phyloP scores from a whole-genome alignment of 2,113 vertebrate genomes.

The Enhydra lutris region DNA sequence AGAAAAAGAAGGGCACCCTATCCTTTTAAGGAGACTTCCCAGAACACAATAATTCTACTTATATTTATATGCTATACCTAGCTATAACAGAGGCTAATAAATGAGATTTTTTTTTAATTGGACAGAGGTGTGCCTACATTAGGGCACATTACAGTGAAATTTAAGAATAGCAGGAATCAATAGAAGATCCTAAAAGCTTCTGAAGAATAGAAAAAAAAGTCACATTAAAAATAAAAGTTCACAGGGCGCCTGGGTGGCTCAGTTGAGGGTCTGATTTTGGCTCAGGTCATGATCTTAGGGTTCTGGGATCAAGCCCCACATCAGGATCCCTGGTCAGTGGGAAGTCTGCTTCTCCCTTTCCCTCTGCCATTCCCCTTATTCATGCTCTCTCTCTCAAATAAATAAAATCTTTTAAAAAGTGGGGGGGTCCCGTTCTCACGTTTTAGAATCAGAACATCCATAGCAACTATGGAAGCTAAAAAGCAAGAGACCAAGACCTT shows the following conservation, averaged over 20 bases:
- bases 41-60: neutral
- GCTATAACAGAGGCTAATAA: constrained; percentile 2
- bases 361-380: neutral
- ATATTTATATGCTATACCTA: neutral
- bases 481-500: neutral
- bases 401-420: neutral
- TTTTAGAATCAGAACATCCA: neutral
- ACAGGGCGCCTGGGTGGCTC: neutral
- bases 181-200: constrained; percentile 23
- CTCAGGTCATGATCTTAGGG: neutral
- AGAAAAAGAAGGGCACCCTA: neutral
- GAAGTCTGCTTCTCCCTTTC: neutral
- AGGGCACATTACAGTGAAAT: neutral
- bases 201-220: neutral
- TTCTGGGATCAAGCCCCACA: neutral
- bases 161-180: constrained; percentile 45
- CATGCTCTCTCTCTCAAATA: neutral
- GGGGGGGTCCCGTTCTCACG: neutral
- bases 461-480: neutral
- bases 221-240: constrained; percentile 46
- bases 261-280: neutral
- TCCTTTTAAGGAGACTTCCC: neutral
- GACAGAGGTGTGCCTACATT: neutral
- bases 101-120: neutral
- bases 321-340: neutral